phyloP scores from a whole-genome alignment of 2,888 invertebrate genomes.

The Listrodromus nycthemerus region DNA sequence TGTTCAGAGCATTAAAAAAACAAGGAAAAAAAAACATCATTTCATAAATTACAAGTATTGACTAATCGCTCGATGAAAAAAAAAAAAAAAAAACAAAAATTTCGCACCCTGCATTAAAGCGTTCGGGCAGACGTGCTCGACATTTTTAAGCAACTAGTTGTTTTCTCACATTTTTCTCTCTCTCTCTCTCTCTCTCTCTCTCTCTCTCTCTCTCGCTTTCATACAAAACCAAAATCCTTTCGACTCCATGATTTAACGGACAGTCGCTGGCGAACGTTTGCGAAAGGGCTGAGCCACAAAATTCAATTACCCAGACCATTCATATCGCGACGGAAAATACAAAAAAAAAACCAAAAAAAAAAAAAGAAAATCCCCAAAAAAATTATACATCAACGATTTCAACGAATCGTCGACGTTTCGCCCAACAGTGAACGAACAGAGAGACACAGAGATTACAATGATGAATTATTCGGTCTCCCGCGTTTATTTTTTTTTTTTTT shows the following conservation, averaged over 20 bases:
- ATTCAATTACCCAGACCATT: conserved; percentile 59
- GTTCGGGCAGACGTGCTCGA: conserved; percentile 19
- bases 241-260: conserved; percentile 22
- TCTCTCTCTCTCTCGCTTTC: no score
- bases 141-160: conserved; percentile 12
- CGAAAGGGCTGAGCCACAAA: conserved; percentile 45
- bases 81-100: background rate
- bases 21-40: conserved; percentile 18
- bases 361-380: no score
- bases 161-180: background rate
- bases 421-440: conserved; percentile 1
- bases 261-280: conserved; percentile 54
- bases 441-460: conserved; percentile 16
- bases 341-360: background rate
- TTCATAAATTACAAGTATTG: conserved; percentile 63
- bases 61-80: conserved; percentile 63
- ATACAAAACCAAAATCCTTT: conserved; percentile 18
- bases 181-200: background rate
- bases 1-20: conserved; percentile 51
- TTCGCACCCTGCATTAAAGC: conserved; percentile 51
- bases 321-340: conserved; percentile 9
- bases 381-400: background rate
- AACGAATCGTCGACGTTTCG: conserved; percentile 11
- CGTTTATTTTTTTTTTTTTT: conserved; percentile 69
- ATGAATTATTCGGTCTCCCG: conserved; percentile 66